Evolutionary conservation across 2,113 vertebrate species (phyloP), one percentile per base, ranked within the genome.

Genomic region (Piliocolobus tephrosceles): DNA sequence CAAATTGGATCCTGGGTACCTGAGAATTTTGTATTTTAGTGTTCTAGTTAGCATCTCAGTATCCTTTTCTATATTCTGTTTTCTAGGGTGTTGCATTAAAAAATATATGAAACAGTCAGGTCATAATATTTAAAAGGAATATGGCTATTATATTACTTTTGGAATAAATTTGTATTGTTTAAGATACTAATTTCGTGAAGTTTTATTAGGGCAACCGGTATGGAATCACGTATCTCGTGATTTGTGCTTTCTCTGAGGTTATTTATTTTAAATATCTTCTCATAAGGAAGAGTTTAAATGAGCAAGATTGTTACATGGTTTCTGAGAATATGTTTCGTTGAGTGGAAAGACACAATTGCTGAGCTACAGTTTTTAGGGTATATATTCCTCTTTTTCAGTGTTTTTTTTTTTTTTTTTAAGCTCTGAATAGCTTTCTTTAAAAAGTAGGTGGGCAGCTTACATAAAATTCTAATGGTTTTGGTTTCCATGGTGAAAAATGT

Each of bases 401-500:
- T 68, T 16, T 32, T 9, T 4, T 3, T 20, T 43, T 73, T 72
- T 72, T 40, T 75, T 70, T 75, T 75, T 43, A 27, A 78, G 45
- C 27, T 64, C 61, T 64, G 12, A 64, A 32, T 64, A 64, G 12
- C 27, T 32, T 64, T 64, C 30, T 64, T 14, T 1, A 32, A 64
- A 64, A 32, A 64, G 66, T n/a, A 7, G 79, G 82, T 32, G 61
- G 52, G 47, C 45, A 90, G 16, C 43, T 47, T 58, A 72, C 52
- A 50, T 35, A 85, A 30, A 88, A 82, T 66, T 40, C 43, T 86
- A 40, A 83, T 89, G 72, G 35, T 45, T 91, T 92, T 76, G 23
- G 79, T 98, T 96, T 97, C 93, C 85, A 75, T 93, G 82, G 84
- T 95, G 68, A 86, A 75, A 32, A 17, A 85, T 95, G 95, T 91